Evolutionary conservation across 2,797 vertebrate genomes (phyloP), one percentile per base, ranked within the genome.

Genomic region (Liasis olivaceus): DNA sequence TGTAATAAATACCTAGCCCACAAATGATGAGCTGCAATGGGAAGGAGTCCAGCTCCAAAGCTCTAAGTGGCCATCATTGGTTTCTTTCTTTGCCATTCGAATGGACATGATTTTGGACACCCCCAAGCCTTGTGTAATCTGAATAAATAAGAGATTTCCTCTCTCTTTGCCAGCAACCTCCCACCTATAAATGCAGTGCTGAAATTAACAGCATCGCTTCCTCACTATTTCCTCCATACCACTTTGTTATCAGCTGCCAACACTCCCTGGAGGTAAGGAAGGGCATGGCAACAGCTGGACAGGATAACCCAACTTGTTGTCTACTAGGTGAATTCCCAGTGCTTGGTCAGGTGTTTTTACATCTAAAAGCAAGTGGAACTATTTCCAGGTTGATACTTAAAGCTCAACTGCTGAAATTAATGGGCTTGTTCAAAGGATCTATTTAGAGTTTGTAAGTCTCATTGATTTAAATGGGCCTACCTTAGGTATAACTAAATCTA

Each of bases 71-170:
- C 56, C 28, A 64, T 51, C 11, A 2, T 8, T 60, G 22, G 24
- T 86, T 72, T 81, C 4, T 69, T 24, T 9, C 47, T 77, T 84
- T 84, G 13, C 69, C 60, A 77, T 85, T 28, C 24, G 31, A 87
- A 87, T 5, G n/a, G 54, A 15, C 54, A 31, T 26, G 42, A 62
- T 59, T 59, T 85, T 22, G 56, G 66, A 90, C 90, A 92, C 58
- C 36, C 17, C 12, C 87, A 91, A 87, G 84, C 47, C 20, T 36
- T 31, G 1, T 66, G 88, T 93, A 17, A 87, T 64, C 88, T 93
- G 87, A 92, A 93, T 92, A 92, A 92, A 72, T 69, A 54, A 86
- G 87, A 63, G 51, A 26, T 87, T 85, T 87, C 24, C 22, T 36
- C 84, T 87, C 12, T 62, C 31, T 69, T 91, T 15, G 17, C 59